Conservation (phyloP, 1,140 invertebrate genomes). For the Hylaeus volcanicus region DNA sequence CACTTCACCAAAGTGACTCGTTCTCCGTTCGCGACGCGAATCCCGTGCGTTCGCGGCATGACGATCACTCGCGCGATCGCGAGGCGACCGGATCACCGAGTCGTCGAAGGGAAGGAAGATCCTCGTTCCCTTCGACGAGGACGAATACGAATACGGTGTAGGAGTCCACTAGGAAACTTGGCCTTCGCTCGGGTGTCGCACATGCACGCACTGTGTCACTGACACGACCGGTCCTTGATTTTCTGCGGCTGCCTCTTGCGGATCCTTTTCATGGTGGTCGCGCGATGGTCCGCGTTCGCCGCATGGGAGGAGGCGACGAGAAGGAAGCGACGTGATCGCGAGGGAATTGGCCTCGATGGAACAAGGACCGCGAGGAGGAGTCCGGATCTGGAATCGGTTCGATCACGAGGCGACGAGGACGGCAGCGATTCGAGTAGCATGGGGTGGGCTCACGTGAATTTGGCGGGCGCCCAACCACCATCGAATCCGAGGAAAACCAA, state of each 20-base stretch:
- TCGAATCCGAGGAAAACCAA: slow-evolving; percentile 15
- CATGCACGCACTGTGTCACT: slow-evolving; percentile 55
- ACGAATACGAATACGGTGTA: neutral
- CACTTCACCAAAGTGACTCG: slow-evolving; percentile 14
- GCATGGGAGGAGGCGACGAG: slow-evolving; percentile 1
- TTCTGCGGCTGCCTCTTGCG: slow-evolving; percentile 67
- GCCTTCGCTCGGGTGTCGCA: neutral
- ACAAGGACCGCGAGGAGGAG: neutral
- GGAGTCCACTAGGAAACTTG: slow-evolving; percentile 2
- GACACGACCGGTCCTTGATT: slow-evolving; percentile 63
- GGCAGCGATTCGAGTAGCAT: slow-evolving; percentile 16
- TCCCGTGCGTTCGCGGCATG: slow-evolving; percentile 34
- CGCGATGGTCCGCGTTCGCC: neutral
- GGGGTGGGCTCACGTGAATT: slow-evolving; percentile 25
- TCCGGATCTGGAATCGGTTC: neutral
- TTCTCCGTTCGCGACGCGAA: neutral
- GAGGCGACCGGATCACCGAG: neutral
- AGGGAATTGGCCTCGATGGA: neutral
- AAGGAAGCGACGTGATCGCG: slow-evolving; percentile 13
- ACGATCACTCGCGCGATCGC: neutral
- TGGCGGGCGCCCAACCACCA: neutral
- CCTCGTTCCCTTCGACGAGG: neutral
- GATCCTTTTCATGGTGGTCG: slow-evolving; percentile 68
- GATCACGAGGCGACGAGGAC: slow-evolving; percentile 12
- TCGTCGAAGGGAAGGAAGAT: neutral